These are phyloP conservation scores for Micronycteris hirsuta DNA, from an alignment of 2,113 vertebrate genomes.

Conservation along the genomic window DNA sequence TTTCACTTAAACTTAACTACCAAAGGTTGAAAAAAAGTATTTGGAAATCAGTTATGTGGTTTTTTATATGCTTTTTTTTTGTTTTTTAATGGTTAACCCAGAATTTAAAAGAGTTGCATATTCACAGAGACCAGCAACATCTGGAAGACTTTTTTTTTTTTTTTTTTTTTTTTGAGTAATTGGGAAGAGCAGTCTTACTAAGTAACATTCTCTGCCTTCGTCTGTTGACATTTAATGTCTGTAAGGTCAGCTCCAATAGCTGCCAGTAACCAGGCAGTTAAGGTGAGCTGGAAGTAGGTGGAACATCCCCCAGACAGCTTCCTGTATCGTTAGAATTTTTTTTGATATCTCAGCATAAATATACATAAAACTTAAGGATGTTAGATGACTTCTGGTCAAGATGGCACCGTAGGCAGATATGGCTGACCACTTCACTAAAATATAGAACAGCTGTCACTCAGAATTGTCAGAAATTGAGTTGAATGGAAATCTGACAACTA, in stretches of 20 bases:
- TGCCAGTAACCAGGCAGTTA: neutral
- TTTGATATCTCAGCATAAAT: neutral
- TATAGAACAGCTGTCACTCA: too few relatives aligned
- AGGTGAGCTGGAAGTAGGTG: neutral
- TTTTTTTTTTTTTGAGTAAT: neutral
- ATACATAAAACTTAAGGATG: neutral
- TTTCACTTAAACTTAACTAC: neutral
- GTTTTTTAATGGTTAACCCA: neutral
- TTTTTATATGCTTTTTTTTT: conserved; percentile 27
- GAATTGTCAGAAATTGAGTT: too few relatives aligned
- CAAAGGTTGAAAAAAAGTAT: neutral
- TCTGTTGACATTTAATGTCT: conserved; percentile 3
- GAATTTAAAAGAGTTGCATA: neutral
- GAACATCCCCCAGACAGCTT: neutral
- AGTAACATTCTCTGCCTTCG: neutral
- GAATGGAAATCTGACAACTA: too few relatives aligned
- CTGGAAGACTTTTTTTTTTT: neutral
- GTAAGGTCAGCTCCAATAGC: neutral
- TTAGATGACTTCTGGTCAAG: neutral
- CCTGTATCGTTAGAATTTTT: neutral
- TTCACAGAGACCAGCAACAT: neutral
- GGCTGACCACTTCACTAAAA: too few relatives aligned
- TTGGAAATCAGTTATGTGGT: neutral
- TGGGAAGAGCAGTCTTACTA: neutral
- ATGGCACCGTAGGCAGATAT: too few relatives aligned